Conservation (phyloP, 2,888 invertebrate genomes). For the Platycnemis pennipes region DNA sequence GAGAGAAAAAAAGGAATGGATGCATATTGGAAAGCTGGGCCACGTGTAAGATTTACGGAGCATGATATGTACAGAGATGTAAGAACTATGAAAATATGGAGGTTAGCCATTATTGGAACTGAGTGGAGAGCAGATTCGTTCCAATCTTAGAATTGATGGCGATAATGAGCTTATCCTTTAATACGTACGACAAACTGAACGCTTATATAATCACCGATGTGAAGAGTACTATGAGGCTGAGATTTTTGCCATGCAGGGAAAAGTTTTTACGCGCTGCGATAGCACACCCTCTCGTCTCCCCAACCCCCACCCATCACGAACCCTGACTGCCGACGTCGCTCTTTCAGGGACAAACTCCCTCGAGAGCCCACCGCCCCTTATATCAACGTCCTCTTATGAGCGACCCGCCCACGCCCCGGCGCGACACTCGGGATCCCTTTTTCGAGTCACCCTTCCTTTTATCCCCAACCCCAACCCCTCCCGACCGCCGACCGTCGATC, state of each 20-base stretch:
- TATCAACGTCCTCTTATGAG: neutral
- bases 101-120: too few relatives aligned
- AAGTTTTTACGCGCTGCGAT: neutral
- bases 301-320: neutral
- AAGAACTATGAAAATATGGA: too few relatives aligned
- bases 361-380: neutral
- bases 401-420: neutral
- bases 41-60: too few relatives aligned
- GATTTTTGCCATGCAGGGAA: neutral
- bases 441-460: neutral
- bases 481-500: neutral
- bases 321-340: neutral
- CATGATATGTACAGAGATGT: too few relatives aligned
- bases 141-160: too few relatives aligned
- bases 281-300: neutral
- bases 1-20: too few relatives aligned
- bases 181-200: too few relatives aligned
- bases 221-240: neutral
- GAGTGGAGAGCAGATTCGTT: too few relatives aligned
- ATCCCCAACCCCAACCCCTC: neutral
- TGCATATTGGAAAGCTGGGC: too few relatives aligned
- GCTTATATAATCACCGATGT: too few relatives aligned
- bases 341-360: neutral
- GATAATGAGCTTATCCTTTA: too few relatives aligned
- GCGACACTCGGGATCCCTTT: neutral